These are phyloP conservation scores for Nebria salina DNA, from an alignment of 2,888 invertebrate genomes.

Conservation along the genomic window DNA sequence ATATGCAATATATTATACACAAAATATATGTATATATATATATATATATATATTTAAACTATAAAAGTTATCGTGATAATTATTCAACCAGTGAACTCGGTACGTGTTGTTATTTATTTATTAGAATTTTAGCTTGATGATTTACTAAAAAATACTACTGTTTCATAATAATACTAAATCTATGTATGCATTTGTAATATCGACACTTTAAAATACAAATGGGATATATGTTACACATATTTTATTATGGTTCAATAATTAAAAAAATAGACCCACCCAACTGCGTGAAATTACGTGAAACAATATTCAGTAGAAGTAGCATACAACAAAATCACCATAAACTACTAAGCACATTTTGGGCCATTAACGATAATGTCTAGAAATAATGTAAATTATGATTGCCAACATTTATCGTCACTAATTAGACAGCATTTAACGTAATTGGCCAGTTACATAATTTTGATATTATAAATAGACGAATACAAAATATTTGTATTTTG, in stretches of 20 bases:
- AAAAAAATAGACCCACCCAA: background rate
- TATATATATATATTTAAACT: background rate
- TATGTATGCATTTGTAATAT: too few relatives aligned
- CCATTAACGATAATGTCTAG: background rate
- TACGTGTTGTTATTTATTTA: background rate
- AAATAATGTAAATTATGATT: slow-evolving; percentile 1
- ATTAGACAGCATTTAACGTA: background rate
- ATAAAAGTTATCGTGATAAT: background rate
- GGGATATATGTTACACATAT: too few relatives aligned
- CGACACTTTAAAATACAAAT: too few relatives aligned
- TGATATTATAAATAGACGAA: background rate
- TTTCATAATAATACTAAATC: too few relatives aligned
- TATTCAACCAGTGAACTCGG: slow-evolving; percentile 1
- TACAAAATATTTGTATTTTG: background rate
- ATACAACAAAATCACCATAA: background rate
- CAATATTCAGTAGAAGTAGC: background rate
- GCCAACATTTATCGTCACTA: background rate
- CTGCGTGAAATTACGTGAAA: background rate
- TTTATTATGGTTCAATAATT: background rate
- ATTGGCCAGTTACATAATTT: background rate
- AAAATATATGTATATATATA: background rate
- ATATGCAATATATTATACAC: background rate
- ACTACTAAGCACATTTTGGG: background rate
- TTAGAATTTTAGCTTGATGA: background rate
- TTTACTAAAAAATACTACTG: background rate